Percentiles rank a stretch among this genome's conserved stretches.
phyloP scores from a whole-genome alignment of 2,888 invertebrate species.

The Cabera pusaria region DNA sequence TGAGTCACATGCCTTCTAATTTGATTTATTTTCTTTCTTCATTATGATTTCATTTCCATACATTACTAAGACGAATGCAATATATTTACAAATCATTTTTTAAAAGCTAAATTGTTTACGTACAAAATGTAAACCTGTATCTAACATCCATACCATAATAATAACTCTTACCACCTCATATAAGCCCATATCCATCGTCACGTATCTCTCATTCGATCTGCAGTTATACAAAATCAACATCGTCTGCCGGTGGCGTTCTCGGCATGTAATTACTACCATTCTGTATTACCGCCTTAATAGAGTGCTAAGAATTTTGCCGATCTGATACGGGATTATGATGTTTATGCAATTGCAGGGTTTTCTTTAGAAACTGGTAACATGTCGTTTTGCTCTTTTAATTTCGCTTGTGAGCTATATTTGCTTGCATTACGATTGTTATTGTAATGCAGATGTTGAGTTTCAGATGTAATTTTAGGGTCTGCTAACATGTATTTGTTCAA shows the following conservation, averaged over 20 bases:
- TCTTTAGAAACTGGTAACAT: slow-evolving; percentile 11
- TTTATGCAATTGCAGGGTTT: slow-evolving; percentile 22
- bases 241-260: slow-evolving; percentile 63
- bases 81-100: too few species aligned
- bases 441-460: too few species aligned
- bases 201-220: slow-evolving; percentile 62
- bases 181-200: slow-evolving; percentile 39
- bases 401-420: not conserved
- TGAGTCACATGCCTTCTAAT: too few species aligned
- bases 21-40: too few species aligned
- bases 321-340: slow-evolving; percentile 28
- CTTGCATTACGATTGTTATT: not conserved
- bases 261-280: slow-evolving; percentile 67
- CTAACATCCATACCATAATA: too few species aligned
- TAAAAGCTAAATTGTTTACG: too few species aligned
- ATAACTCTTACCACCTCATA: too few species aligned
- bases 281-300: slow-evolving; percentile 68
- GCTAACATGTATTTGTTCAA: too few species aligned
- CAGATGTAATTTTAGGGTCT: too few species aligned
- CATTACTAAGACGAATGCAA: too few species aligned
- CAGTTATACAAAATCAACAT: slow-evolving; percentile 49
- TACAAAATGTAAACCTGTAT: too few species aligned
- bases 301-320: slow-evolving; percentile 64
- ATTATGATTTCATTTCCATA: too few species aligned
- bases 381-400: slow-evolving; percentile 2